phyloP scores from a whole-genome alignment of 2,888 invertebrate species.

The Glyphotaelius pellucidus region DNA sequence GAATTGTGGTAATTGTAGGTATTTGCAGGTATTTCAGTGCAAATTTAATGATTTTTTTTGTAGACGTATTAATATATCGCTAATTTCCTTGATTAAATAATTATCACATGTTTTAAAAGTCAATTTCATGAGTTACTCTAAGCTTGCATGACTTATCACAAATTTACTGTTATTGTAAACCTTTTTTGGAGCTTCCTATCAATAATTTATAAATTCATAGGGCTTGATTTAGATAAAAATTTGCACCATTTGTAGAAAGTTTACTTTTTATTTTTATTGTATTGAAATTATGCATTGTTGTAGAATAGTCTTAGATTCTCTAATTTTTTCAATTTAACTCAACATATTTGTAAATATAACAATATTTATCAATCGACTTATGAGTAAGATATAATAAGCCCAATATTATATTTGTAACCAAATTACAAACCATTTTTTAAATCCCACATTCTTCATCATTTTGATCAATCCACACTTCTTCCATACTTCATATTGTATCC shows the following conservation, averaged over 20 bases:
- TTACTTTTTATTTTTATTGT: not conserved
- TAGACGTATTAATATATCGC: not conserved
- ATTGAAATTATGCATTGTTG: not conserved
- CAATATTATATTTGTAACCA: not conserved
- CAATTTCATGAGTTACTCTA: not conserved
- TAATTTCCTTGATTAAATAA: not conserved
- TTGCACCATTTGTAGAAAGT: not conserved
- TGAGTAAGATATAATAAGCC: conserved; percentile 52
- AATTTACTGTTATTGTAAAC: not conserved
- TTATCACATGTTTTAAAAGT: not conserved
- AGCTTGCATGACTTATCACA: not conserved
- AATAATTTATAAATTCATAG: not conserved
- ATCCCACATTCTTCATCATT: not conserved
- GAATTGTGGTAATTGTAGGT: not conserved
- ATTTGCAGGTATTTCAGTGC: not conserved
- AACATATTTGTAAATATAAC: not conserved
- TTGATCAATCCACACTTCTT: not conserved
- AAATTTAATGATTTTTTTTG: not conserved
- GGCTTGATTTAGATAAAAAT: not conserved
- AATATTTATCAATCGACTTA: conserved; percentile 56
- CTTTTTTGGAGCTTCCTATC: no score
- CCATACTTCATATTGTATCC: no score
- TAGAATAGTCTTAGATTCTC: not conserved
- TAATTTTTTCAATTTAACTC: not conserved
- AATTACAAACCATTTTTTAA: no score